phyloP scores from a whole-genome alignment of 2,113 vertebrate genomes.

The Macquaria australasica region DNA sequence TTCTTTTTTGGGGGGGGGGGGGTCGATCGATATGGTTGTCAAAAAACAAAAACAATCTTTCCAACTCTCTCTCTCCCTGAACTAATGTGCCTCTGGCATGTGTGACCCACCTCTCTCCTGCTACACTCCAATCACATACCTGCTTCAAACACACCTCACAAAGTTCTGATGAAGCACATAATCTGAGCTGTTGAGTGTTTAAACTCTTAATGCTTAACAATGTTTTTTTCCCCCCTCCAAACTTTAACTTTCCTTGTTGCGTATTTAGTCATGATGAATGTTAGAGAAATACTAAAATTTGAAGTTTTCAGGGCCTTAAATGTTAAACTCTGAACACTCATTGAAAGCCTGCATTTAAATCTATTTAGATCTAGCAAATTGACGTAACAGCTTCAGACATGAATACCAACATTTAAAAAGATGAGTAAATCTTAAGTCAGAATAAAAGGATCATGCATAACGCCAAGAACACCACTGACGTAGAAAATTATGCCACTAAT shows the following conservation, averaged over 20 bases:
- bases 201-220: neutral
- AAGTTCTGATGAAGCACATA: neutral
- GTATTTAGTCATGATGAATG: neutral
- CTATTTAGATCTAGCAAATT: neutral
- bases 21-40: too few species aligned
- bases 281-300: neutral
- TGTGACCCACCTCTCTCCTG: too few species aligned
- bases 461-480: slow-evolving; percentile 2
- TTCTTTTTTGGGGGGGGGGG: too few species aligned
- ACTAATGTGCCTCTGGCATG: too few species aligned
- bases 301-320: neutral
- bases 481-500: neutral
- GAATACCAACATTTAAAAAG: neutral
- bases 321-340: neutral
- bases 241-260: neutral
- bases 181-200: neutral
- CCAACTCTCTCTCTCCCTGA: too few species aligned
- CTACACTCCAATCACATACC: neutral
- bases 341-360: neutral
- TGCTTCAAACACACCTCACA: neutral
- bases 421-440: slow-evolving; percentile 1
- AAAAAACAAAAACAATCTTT: too few species aligned
- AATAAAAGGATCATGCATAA: neutral
- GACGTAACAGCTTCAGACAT: neutral
- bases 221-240: too few species aligned